Conservation (phyloP, 30 jellyfish, hydroid and myxozoan genomes). For the Rhopilema esculentum region DNA sequence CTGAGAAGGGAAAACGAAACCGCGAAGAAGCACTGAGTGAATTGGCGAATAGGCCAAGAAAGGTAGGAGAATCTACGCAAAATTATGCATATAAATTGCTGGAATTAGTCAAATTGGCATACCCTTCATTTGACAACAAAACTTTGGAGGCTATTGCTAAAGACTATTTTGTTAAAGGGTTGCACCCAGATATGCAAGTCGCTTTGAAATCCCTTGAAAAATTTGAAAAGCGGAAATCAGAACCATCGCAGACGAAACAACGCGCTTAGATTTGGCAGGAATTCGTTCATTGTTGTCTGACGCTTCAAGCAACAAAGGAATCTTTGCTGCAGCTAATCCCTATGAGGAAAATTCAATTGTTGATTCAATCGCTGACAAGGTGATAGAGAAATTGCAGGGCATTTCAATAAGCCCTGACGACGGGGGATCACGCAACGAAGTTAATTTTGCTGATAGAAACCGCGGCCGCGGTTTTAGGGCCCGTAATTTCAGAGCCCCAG, state of each 20-base stretch:
- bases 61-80: conserved; percentile 50
- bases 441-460: conserved; percentile 24
- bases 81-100: conserved; percentile 38
- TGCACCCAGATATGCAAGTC: conserved; percentile 57
- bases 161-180: conserved; percentile 13
- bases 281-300: neutral
- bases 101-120: conserved; percentile 43
- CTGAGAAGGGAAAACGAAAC: conserved; percentile 39
- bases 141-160: conserved; percentile 5
- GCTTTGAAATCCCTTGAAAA: conserved; percentile 37
- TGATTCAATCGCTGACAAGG: conserved; percentile 28
- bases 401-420: conserved; percentile 24
- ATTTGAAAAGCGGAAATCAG: conserved; percentile 11
- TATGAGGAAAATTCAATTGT: no score
- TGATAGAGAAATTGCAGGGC: conserved; percentile 37
- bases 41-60: conserved; percentile 27
- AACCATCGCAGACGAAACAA: neutral
- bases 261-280: conserved; percentile 15
- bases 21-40: conserved; percentile 52
- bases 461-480: conserved; percentile 30
- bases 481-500: conserved; percentile 46
- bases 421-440: conserved; percentile 46
- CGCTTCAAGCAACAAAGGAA: neutral
- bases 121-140: conserved; percentile 28
- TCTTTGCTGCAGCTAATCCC: neutral